Conservation (phyloP, 2,888 invertebrate species). For the Megaustenia siamemsis region DNA sequence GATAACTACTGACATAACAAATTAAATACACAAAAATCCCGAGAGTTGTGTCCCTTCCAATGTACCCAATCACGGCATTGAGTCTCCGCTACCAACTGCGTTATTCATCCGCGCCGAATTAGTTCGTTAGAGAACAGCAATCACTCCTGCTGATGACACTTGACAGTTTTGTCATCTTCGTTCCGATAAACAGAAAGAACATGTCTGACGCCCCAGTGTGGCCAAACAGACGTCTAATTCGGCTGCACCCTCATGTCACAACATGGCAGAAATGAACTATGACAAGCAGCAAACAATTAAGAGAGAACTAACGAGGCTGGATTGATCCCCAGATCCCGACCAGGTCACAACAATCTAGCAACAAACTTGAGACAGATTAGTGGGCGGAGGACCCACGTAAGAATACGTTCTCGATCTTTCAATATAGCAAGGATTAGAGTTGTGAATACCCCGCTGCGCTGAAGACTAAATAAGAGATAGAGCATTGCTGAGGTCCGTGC, state of each 20-base stretch:
- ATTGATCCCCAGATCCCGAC: neutral
- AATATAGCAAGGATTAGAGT: neutral
- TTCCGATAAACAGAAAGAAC: neutral
- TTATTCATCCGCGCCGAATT: neutral
- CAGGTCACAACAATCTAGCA: neutral
- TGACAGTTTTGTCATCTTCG: neutral
- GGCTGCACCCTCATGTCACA: neutral
- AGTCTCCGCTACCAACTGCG: neutral
- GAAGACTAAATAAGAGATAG: neutral
- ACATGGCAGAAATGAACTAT: neutral
- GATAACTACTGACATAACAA: no score
- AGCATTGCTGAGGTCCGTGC: neutral
- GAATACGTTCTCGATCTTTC: neutral
- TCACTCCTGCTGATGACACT: neutral
- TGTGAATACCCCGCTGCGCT: neutral
- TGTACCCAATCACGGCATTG: no score
- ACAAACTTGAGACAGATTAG: no score
- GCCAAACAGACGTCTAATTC: neutral
- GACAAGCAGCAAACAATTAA: neutral
- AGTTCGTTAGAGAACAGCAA: neutral
- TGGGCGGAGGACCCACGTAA: no score
- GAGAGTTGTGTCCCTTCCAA: no score
- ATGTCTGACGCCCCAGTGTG: neutral
- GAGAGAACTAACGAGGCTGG: neutral
- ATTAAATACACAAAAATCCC: no score